Base-by-base conservation (phyloP, 1,140 invertebrate species). In the Anagrus nilaparvatae region DNA sequence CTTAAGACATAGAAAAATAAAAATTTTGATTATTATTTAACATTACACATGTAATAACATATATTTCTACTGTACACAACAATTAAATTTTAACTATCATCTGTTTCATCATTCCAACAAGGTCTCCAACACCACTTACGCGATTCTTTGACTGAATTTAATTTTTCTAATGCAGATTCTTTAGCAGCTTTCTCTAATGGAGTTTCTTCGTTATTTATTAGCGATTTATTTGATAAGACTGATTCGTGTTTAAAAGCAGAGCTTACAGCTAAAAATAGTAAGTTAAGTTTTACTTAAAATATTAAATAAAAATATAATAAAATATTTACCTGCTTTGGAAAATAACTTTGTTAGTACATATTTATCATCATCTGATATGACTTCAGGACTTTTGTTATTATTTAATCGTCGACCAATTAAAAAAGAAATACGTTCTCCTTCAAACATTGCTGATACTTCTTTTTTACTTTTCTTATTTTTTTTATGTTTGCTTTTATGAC, bases 341-440 rank as follows among this genome's bases (percentile, higher is more conserved):
- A 87, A 84, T 25, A 87, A 58, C 55, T 77, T 82, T 16, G 71
- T 63, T 3, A 87, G 60, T 3, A 87, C 79, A 57, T 85, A 87
- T 52, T 84, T 76, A 65, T 86, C 81, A n/a, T n/a, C n/a, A 52
- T 82, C 73, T 21, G 53, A 51, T 43, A 48, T 60, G 25, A 53
- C 45, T 38, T 55, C 35, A 13, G 57, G 40, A 30, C 41, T 20
- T 58, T 39, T 7, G 64, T 59, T 53, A 63, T 59, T 47, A 4
- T 59, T 61, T 3, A 67, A 38, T 33, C 61, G 53, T 33, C 64
- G 56, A 5, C 63, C 61, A 42, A 73, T 60, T 23, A 74, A 54
- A 53, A 61, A 61, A 28, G 66, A 61, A n/a, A 83, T 71, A 47
- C 63, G 63, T 61, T 78, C 72, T 14, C 79, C 79, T 49, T 82